Evolutionary conservation across 2,113 vertebrate genomes (phyloP).

Genomic region (Labrus mixtus): DNA sequence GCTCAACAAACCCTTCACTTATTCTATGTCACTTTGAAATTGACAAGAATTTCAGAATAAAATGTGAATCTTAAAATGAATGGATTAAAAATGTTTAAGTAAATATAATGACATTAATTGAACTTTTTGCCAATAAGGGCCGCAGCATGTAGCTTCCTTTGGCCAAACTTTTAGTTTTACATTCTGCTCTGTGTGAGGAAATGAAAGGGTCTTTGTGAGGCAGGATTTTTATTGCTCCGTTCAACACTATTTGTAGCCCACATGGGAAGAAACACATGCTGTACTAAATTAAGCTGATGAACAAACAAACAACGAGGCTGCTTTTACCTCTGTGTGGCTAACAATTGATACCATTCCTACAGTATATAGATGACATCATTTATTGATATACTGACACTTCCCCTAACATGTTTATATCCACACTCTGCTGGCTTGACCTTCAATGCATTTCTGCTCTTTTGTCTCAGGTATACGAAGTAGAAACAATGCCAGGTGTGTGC

Average conservation of each 20-base stretch:
- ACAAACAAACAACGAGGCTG: background rate
- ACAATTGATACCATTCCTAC: background rate
- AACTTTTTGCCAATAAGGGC: background rate
- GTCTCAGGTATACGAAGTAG: conserved; percentile 67
- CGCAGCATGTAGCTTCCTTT: too few species aligned
- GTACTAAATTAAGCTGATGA: background rate
- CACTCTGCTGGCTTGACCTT: background rate
- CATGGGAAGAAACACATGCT: background rate
- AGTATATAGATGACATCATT: background rate
- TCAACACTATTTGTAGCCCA: background rate
- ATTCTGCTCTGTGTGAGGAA: background rate
- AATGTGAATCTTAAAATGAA: too few species aligned
- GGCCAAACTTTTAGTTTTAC: background rate
- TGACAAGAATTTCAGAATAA: too few species aligned
- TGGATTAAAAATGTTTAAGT: too few species aligned
- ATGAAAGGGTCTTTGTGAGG: background rate
- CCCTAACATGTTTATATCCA: background rate
- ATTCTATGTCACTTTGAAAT: too few species aligned
- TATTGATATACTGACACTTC: too few species aligned
- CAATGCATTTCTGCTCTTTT: background rate
- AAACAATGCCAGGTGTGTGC: conserved; percentile 77
- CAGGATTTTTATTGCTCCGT: background rate
- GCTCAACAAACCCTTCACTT: too few species aligned
- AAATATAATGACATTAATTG: background rate
- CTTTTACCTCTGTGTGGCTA: background rate